phyloP scores from a whole-genome alignment of 2,888 invertebrate genomes.

The Congeria kusceri region DNA sequence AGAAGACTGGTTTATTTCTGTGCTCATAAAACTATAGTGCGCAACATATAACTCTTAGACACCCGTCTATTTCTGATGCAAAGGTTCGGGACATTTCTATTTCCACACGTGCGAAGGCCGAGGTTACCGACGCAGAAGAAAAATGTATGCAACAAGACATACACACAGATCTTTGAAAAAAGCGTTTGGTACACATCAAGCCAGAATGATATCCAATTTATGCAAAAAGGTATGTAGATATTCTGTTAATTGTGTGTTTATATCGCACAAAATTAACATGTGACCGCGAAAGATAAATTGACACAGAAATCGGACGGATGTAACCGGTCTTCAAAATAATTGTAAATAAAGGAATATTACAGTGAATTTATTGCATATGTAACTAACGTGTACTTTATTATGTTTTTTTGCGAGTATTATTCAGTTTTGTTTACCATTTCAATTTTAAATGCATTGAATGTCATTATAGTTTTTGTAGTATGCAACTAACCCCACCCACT shows the following conservation, averaged over 20 bases:
- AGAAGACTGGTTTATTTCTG: no score
- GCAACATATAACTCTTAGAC: no score
- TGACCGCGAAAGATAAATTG: slow-evolving; percentile 22
- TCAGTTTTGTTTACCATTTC: no score
- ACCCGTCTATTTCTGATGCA: slow-evolving; percentile 44
- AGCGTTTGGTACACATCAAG: slow-evolving; percentile 59
- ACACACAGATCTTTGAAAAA: slow-evolving; percentile 58
- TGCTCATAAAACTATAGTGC: no score
- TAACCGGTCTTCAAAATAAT: no score
- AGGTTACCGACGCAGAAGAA: slow-evolving; percentile 5
- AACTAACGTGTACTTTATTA: no score
- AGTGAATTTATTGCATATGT: neutral
- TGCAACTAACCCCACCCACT: slow-evolving; percentile 33
- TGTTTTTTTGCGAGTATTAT: neutral
- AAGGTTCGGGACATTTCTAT: slow-evolving; percentile 34
- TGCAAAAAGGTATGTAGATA: slow-evolving; percentile 58
- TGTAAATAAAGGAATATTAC: neutral
- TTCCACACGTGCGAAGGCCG: slow-evolving; percentile 52
- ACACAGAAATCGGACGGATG: no score
- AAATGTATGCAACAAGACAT: slow-evolving; percentile 60
- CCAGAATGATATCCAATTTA: slow-evolving; percentile 63
- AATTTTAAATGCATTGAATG: no score
- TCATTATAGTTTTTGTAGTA: no score
- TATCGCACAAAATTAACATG: neutral
- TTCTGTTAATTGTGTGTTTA: neutral